Base-by-base conservation (phyloP, 2,797 vertebrate species). In the Momotus momota region DNA sequence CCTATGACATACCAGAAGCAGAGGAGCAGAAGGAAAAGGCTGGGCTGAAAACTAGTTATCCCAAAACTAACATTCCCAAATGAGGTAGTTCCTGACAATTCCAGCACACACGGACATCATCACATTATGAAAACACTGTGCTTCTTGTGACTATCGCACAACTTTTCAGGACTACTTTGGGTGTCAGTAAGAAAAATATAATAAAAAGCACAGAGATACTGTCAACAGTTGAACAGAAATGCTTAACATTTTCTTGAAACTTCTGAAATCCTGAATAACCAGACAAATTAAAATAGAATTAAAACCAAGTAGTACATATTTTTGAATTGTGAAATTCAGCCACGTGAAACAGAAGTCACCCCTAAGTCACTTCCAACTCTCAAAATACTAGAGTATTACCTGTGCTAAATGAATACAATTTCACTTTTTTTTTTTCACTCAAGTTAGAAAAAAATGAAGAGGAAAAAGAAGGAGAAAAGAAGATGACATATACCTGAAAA, bases 21-120 rank as follows among this genome's bases (percentile, higher is more conserved):
- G 52, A 81, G 26, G 27, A 69, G 52, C 18, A 54, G 77, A 70
- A 92, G 71, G 40, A 78, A 78, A 35, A 64, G 48, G 41, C 27
- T 62, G 46, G 35, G 15, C 55, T 94, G 71, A 89, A 90, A 88
- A 62, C 16, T 48, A 48, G 6, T 31, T 74, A 80, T 62, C 69
- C 8, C 35, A 35, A 35, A 35, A 35, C 35, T 35, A 72, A 54
- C 43, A 26, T 83, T 94, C 62, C 26, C 43, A 66, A n/a, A n/a
- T 16, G 43, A 79, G 27, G 82, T 7, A n/a, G 54, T 33, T 88
- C 82, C 64, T 88, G 43, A 72, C 61, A 69, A 61, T 62, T 65
- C 41, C 73, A 72, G 66, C 20, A 43, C 21, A 65, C 25, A 17
- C 5, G 40, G 43, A 38, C n/a, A 77, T 35, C 4, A 41, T 13